Evolutionary conservation across 2,888 invertebrate species (phyloP), one percentile per base, ranked within the genome.

Genomic region (Agriopis marginaria): DNA sequence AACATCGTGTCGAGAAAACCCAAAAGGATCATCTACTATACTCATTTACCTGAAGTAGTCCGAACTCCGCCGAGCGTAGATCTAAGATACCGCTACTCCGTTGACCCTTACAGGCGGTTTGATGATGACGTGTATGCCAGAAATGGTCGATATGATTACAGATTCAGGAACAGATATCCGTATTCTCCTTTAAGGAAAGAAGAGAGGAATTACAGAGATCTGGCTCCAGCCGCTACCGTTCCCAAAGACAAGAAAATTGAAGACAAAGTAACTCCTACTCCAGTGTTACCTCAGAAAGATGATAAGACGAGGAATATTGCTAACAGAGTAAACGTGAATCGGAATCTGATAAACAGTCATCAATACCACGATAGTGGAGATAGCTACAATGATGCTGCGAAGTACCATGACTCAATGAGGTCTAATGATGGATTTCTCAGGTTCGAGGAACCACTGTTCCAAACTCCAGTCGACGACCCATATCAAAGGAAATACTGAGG

Each of bases 21-120:
- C 8, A 95, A 95, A 78, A 93, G 96, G 68, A 96, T 96, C 65
- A 96, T 96, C 67, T 96, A 96, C 81, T 96, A 96, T 76, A 96
- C 96, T 0, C 96, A 96, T 81, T 86, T 96, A 42, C 96, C 96
- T 10, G 96, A 96, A 85, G 95, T 96, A 5, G 95, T 96, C 0
- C 90, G 96, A 63, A 95, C 95, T 32, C 95, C 95, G 23, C 95
- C 95, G 9, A 95, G 93, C 77, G 95, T 95, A 10, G 95, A 95
- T 82, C 83, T 95, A 49, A 87, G 95, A 62, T 95, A 95, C 78
- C 88, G 95, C 76, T 95, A 95, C 76, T 87, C 90, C 0, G 85
- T 82, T 0, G 94, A 93, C 71, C 93, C 94, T 10, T 93, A 94
- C 75, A 88, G 90, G 66, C 89, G 92, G 2, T 86, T 79, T 61